A percentile compares a stretch with the other conserved stretches of the same genome.
Evolutionary conservation across 1,140 invertebrate species (phyloP).

Genomic region (Melanaphis sacchari): DNA sequence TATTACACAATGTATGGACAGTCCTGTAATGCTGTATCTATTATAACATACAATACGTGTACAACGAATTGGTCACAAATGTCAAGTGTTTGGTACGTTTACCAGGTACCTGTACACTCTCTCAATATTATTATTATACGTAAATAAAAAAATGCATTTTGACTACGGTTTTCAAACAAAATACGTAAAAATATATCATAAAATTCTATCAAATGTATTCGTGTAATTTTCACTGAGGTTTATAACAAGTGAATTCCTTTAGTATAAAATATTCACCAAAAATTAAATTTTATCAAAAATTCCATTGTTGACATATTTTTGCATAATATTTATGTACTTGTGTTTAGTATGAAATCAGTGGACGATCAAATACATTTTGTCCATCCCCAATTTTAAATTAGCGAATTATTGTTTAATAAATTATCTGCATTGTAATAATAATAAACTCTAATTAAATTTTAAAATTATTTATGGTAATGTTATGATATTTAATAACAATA

Average conservation of each 20-base stretch:
- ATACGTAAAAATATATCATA: not conserved
- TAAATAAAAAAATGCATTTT: not conserved
- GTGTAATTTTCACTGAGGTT: not conserved
- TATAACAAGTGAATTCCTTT: not conserved
- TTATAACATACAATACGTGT: not conserved
- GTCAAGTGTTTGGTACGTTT: not conserved
- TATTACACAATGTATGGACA: not conserved
- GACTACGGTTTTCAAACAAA: not conserved
- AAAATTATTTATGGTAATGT: too few relatives aligned
- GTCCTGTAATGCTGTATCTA: not conserved
- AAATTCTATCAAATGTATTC: not conserved
- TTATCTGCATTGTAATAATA: not conserved
- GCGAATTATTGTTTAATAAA: not conserved
- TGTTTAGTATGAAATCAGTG: not conserved
- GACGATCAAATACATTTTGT: not conserved
- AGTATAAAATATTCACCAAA: not conserved
- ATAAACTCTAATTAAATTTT: not conserved
- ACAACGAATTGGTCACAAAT: not conserved
- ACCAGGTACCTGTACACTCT: not conserved
- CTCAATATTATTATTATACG: not conserved
- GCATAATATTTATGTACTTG: not conserved
- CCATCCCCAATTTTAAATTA: not conserved
- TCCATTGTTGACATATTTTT: not conserved
- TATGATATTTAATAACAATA: too few relatives aligned
- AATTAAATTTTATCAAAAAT: not conserved